These are phyloP conservation scores for Dione juno DNA, from an alignment of 2,888 invertebrate genomes.

Conservation along the genomic window DNA sequence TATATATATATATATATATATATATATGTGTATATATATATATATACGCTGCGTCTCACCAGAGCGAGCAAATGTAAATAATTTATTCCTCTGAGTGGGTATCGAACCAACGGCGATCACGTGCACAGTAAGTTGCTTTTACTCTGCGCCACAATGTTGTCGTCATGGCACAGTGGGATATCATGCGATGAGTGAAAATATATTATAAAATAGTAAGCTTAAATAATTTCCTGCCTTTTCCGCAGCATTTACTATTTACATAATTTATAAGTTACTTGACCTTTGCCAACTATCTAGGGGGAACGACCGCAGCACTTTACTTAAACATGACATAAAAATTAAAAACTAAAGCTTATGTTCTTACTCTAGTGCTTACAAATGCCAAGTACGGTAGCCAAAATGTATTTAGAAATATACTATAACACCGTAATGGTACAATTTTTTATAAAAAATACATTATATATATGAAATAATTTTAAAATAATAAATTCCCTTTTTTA, in stretches of 20 bases:
- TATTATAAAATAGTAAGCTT: not conserved
- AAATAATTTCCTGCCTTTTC: not conserved
- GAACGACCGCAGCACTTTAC: not conserved
- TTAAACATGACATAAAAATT: conserved; percentile 5
- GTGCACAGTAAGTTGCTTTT: no score
- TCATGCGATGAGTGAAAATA: no score
- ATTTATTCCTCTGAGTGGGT: no score
- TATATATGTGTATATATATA: no score
- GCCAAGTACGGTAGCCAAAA: conserved; percentile 20
- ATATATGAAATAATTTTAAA: not conserved
- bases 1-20: no score
- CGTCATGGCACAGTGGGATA: no score
- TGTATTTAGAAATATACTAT: not conserved
- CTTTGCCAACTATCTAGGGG: conserved; percentile 4
- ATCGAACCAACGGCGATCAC: no score
- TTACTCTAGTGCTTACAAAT: conserved; percentile 2
- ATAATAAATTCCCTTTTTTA: no score
- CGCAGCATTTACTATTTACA: not conserved
- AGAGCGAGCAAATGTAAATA: no score
- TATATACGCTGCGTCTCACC: no score
- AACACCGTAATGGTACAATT: not conserved
- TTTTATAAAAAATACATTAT: not conserved
- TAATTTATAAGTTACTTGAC: not conserved
- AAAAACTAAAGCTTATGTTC: conserved; percentile 19
- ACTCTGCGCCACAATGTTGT: no score